phyloP scores from a whole-genome alignment of 1,140 invertebrate genomes.

The Drosophila guanche region DNA sequence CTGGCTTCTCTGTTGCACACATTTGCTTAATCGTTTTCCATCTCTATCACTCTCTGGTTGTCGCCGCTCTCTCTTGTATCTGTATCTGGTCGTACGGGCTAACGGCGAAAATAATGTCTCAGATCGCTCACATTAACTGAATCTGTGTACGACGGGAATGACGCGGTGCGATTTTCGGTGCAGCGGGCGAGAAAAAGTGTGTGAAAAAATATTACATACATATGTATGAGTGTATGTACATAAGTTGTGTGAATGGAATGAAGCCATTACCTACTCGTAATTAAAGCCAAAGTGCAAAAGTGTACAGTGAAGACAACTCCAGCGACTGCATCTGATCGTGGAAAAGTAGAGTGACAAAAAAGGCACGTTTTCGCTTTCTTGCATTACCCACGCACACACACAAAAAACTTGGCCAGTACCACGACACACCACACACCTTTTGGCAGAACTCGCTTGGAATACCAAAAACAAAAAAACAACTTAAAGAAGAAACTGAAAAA shows the following conservation, averaged over 20 bases:
- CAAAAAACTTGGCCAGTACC: conserved; percentile 4
- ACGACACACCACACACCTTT: conserved; percentile 18
- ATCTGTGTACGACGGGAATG: too few species aligned
- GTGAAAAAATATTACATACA: background rate
- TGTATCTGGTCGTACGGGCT: background rate
- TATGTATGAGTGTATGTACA: background rate
- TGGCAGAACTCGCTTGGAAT: conserved; percentile 47
- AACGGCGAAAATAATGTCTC: too few species aligned
- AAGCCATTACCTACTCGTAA: conserved; percentile 25
- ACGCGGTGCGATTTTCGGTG: background rate
- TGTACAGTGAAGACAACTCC: conserved; percentile 8
- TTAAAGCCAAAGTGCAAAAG: conserved; percentile 40
- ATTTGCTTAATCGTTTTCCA: too few species aligned
- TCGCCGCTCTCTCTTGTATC: too few species aligned
- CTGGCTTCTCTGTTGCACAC: too few species aligned
- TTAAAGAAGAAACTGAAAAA: conserved; percentile 2
- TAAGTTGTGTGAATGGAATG: conserved; percentile 13
- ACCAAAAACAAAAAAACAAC: conserved; percentile 20
- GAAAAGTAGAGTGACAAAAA: conserved; percentile 72
- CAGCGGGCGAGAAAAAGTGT: conserved; percentile 3
- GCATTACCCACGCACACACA: conserved; percentile 46
- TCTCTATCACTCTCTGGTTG: too few species aligned
- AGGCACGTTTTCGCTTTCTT: conserved; percentile 76
- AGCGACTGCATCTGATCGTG: conserved; percentile 25
- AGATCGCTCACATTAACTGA: too few species aligned